Conservation (phyloP, 2,888 invertebrate species). For the Hydrotaea cyrtoneurina region DNA sequence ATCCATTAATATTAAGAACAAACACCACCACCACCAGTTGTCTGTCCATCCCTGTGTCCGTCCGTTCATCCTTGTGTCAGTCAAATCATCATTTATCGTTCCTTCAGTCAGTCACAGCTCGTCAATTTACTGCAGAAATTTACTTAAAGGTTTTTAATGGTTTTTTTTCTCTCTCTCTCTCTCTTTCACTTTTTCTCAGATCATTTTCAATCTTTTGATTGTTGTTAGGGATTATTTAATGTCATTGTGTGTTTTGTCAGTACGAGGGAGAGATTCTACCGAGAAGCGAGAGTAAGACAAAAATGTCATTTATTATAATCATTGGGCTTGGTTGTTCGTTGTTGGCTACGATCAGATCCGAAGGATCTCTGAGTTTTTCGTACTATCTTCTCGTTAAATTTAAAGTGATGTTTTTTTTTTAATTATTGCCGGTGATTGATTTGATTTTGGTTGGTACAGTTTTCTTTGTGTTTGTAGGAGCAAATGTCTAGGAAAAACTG, state of each 20-base stretch:
- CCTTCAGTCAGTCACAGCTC: constrained; percentile 35
- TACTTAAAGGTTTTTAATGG: constrained; percentile 60
- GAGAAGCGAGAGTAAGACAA: neutral
- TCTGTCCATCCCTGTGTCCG: neutral
- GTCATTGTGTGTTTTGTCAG: constrained; percentile 47
- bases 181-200: neutral
- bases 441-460: constrained; percentile 52
- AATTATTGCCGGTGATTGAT: constrained; percentile 45
- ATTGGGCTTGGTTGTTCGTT: constrained; percentile 37
- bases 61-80: constrained; percentile 49
- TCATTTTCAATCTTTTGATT: constrained; percentile 17
- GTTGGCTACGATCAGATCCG: constrained; percentile 22
- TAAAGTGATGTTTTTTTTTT: constrained; percentile 26
- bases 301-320: constrained; percentile 64
- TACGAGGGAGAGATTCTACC: neutral
- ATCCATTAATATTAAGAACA: constrained; percentile 63
- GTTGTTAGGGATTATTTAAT: constrained; percentile 20
- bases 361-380: constrained; percentile 30
- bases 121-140: constrained; percentile 52
- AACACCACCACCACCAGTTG: constrained; percentile 47
- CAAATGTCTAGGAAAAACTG: neutral
- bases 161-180: constrained; percentile 35
- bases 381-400: constrained; percentile 25
- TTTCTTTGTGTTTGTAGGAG: neutral
- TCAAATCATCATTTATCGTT: constrained; percentile 49